Conservation (phyloP, 1,140 invertebrate genomes). For the Paralvinella palmiformis region DNA sequence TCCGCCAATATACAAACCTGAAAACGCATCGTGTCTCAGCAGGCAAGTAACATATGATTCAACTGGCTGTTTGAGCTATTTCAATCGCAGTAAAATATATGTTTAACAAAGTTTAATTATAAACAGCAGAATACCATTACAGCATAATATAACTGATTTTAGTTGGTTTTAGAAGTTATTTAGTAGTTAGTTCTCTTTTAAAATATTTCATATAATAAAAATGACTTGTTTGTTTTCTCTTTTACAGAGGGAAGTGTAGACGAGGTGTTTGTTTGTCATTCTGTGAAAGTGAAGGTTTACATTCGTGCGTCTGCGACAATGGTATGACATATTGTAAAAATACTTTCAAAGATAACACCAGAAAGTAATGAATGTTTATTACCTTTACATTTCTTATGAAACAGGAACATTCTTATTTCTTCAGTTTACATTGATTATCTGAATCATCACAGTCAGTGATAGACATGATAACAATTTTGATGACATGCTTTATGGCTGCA, state of each 20-base stretch:
- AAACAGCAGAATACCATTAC: neutral
- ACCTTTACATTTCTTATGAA: too few relatives aligned
- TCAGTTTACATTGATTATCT: too few relatives aligned
- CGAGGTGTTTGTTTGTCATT: constrained; percentile 82
- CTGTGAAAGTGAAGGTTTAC: constrained; percentile 83
- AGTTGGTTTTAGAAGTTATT: neutral
- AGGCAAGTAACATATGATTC: constrained; percentile 25
- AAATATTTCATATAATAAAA: neutral
- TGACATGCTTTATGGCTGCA: too few relatives aligned
- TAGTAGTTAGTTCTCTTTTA: neutral
- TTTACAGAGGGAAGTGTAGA: constrained; percentile 69
- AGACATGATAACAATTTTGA: too few relatives aligned
- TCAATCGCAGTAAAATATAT: neutral
- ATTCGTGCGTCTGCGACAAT: constrained; percentile 91
- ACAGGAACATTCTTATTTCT: too few relatives aligned
- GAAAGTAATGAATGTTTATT: too few relatives aligned
- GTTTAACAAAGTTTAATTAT: neutral
- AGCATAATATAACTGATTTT: neutral
- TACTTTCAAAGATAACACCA: too few relatives aligned
- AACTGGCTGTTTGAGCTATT: neutral
- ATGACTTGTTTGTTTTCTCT: constrained; percentile 12
- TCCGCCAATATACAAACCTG: constrained; percentile 75
- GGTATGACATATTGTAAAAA: too few relatives aligned
- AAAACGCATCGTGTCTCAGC: constrained; percentile 80
- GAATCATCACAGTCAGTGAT: too few relatives aligned